A percentile compares a stretch with the other conserved stretches of the same genome.
These are phyloP conservation scores for Pristionchus maxplancki DNA, from an alignment of 2,888 invertebrate genomes.

Conservation along the genomic window DNA sequence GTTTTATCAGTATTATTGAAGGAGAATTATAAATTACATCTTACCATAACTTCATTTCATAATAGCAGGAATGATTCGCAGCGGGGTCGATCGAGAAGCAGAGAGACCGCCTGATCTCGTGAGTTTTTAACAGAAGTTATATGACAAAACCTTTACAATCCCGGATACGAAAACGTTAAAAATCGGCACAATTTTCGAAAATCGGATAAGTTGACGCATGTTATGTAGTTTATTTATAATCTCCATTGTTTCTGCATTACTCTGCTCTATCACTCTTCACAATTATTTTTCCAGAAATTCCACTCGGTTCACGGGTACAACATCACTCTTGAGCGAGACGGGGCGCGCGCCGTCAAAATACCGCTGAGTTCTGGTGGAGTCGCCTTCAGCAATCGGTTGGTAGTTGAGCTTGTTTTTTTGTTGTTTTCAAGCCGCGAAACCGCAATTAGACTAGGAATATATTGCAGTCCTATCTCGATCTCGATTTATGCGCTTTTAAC, in stretches of 20 bases:
- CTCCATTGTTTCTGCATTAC: background rate
- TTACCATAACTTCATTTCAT: no score
- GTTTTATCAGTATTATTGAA: no score
- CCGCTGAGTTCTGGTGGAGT: background rate
- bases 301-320: background rate
- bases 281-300: background rate
- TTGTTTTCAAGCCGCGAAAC: no score
- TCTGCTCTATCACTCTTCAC: background rate
- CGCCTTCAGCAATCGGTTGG: background rate
- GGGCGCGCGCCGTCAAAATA: background rate
- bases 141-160: no score
- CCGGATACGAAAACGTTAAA: no score
- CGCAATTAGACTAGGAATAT: no score
- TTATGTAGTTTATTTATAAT: background rate
- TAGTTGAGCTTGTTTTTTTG: background rate
- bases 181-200: no score
- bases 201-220: no score
- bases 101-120: background rate
- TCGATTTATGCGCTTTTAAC: background rate
- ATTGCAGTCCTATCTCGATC: no score
- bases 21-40: no score
- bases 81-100: background rate
- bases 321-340: background rate
- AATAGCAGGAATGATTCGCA: background rate
- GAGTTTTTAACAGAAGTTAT: background rate